Percentiles rank a stretch among this genome's conserved stretches.
phyloP scores from a whole-genome alignment of 2,113 vertebrate species.

The Grammomys surdaster region DNA sequence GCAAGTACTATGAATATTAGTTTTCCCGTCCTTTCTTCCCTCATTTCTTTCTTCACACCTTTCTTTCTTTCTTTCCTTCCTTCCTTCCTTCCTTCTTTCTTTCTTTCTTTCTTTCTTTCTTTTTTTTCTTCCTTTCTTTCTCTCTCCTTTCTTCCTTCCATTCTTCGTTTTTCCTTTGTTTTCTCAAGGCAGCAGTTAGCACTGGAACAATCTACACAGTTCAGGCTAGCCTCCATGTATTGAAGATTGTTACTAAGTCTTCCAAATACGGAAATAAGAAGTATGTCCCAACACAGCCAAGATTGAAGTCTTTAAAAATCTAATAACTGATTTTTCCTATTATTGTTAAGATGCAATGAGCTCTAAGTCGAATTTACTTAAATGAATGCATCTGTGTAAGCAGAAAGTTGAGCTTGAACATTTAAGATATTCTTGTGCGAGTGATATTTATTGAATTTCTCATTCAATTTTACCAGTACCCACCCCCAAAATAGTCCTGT shows the following conservation, averaged over 20 bases:
- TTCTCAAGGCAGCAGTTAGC: neutral
- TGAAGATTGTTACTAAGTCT: neutral
- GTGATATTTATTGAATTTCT: neutral
- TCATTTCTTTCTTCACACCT: too few species aligned
- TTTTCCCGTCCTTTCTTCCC: too few species aligned
- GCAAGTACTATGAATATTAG: neutral
- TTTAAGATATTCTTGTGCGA: neutral
- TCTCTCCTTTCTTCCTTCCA: neutral
- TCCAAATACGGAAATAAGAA: neutral
- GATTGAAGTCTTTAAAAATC: neutral
- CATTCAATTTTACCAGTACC: neutral
- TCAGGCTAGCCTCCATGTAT: neutral
- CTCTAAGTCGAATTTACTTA: neutral
- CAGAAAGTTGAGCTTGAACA: neutral
- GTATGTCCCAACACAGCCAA: neutral
- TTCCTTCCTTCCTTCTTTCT: rapidly evolving
- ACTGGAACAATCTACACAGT: too few species aligned
- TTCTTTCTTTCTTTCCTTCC: too few species aligned
- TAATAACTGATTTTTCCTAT: neutral
- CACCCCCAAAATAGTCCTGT: neutral
- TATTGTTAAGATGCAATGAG: neutral
- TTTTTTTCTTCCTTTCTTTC: neutral
- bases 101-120: rapidly evolving
- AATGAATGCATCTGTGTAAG: neutral
- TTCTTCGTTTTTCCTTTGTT: neutral